Evolutionary conservation across 2,888 invertebrate species (phyloP).

Genomic region (Dendrolimus pini): DNA sequence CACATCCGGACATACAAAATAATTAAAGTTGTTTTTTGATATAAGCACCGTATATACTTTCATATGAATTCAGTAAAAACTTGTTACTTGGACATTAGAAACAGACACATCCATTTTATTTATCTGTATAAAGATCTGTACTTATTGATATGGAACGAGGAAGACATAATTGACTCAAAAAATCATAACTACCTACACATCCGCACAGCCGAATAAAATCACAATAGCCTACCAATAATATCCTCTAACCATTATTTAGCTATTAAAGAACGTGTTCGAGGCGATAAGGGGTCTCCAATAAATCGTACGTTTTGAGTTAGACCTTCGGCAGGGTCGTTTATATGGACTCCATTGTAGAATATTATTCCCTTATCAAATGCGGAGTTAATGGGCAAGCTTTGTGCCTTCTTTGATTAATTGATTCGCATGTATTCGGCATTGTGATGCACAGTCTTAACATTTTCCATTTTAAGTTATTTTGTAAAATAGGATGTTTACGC

Average conservation of each 20-base stretch:
- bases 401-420: slow-evolving; percentile 72
- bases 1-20: too few species aligned
- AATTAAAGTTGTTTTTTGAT: too few species aligned
- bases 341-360: slow-evolving; percentile 57
- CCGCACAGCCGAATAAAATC: neutral
- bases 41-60: too few species aligned
- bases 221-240: neutral
- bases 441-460: slow-evolving; percentile 68
- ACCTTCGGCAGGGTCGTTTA: slow-evolving; percentile 53
- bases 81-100: too few species aligned
- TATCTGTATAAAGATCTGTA: too few species aligned
- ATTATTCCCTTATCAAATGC: slow-evolving; percentile 73
- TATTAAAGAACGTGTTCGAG: neutral
- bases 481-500: neutral
- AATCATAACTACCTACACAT: too few species aligned
- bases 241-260: neutral
- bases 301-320: slow-evolving; percentile 41
- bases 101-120: too few species aligned
- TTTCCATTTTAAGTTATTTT: slow-evolving; percentile 29
- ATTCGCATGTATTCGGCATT: slow-evolving; percentile 61
- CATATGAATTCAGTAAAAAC: too few species aligned
- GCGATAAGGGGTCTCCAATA: slow-evolving; percentile 53
- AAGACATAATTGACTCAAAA: too few species aligned
- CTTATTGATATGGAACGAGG: too few species aligned
- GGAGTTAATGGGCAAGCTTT: slow-evolving; percentile 73